Evolutionary conservation across 2,888 invertebrate genomes (phyloP), one percentile per base, ranked within the genome.

Genomic region (Agriopis marginaria): DNA sequence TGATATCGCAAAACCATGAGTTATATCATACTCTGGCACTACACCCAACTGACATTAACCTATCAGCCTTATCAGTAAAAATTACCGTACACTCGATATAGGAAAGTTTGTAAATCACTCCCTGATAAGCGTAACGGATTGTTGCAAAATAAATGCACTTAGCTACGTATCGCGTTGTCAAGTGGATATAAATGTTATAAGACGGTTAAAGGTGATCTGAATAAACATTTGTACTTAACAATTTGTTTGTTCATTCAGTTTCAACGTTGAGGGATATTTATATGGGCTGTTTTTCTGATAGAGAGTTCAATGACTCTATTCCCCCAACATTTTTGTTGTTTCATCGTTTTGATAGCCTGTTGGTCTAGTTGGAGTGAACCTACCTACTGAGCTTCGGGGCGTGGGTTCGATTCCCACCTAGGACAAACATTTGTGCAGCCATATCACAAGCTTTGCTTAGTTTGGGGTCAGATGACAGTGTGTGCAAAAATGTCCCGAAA

Each of bases 151-250:
- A 60, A 75, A 76, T 76, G 51, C 68, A 63, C 53, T 47, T 17
- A 73, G 61, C 63, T 39, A 10, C 14, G 4, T 76, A 77, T 75
- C 75, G 62, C 65, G 69, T 74, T 70, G 70, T 80, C 77, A 78
- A 82, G 79, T 81, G 79, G 72, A 72, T 78, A 73, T 73, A 39
- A 75, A 61, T 63, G 64, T 75, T 69, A 62, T 8, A 49, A 74
- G 77, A 78, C 68, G 75, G 70, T 73, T 75, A 77, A 75, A 75
- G 70, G 76, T 81, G 81, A 80, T 85, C 53, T 70, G 54, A 83
- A 79, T 82, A 79, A 81, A 82, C 77, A 80, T 81, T 82, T 78
- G 75, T 80, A n/a, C n/a, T n/a, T n/a, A 82, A 83, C 81, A 79
- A 80, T 85, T 82, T 79, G 77, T 79, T 80, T 77, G 75, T 70